A percentile compares a stretch with the other conserved stretches of the same genome.
phyloP scores from a whole-genome alignment of 2,797 vertebrate genomes.

The Balearica regulorum region DNA sequence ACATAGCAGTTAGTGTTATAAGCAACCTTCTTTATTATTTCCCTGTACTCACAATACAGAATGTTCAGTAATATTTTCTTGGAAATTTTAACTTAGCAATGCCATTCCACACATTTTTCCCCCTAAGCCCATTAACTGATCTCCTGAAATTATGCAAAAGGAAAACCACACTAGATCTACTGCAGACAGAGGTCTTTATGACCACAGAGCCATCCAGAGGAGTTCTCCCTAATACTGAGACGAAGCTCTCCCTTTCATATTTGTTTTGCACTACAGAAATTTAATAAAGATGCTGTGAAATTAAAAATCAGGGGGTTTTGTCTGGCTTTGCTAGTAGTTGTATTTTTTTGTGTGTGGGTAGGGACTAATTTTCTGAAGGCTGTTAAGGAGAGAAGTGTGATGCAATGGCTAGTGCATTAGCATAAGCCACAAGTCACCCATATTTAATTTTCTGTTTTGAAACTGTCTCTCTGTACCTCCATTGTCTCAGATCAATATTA shows the following conservation, averaged over 20 bases:
- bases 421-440: not conserved
- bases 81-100: not conserved
- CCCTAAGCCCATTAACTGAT: not conserved
- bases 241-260: not conserved
- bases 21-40: not conserved
- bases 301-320: no score
- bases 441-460: not conserved
- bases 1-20: not conserved
- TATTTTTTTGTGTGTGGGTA: not conserved
- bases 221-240: not conserved
- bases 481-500: not conserved
- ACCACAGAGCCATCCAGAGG: not conserved
- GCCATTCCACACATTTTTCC: not conserved
- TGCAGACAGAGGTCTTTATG: not conserved
- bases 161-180: not conserved
- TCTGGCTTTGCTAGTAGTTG: not conserved
- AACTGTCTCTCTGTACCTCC: not conserved
- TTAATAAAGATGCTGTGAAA: not conserved
- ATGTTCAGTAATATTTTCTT: not conserved
- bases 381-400: not conserved
- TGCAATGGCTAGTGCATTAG: not conserved
- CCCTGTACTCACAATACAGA: not conserved
- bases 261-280: not conserved
- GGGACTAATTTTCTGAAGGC: not conserved
- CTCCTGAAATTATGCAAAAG: not conserved